phyloP scores from a whole-genome alignment of 92 coral and sea anemone species.

The Actinernus sp. region DNA sequence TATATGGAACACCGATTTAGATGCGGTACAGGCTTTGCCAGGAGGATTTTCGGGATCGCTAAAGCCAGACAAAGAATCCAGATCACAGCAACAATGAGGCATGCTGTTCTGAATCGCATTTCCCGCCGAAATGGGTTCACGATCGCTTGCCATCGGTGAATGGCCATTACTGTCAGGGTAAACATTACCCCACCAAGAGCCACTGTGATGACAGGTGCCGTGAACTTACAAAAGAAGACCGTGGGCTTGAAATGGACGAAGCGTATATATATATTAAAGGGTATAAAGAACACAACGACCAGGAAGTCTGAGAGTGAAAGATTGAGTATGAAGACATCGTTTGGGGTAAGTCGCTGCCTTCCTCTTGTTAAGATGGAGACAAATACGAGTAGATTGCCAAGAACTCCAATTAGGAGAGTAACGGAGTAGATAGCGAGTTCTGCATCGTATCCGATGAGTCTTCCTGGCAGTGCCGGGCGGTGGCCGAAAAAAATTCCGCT shows the following conservation, averaged over 20 bases:
- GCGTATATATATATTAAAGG: slow-evolving; percentile 41
- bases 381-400: slow-evolving; percentile 41
- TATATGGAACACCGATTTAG: slow-evolving; percentile 8
- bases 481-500: too few species aligned
- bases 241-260: slow-evolving; percentile 25
- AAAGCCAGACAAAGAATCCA: slow-evolving; percentile 35
- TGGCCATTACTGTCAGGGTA: slow-evolving; percentile 55
- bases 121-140: slow-evolving; percentile 47
- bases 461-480: too few species aligned
- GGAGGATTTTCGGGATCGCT: slow-evolving; percentile 28
- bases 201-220: slow-evolving; percentile 48
- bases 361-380: slow-evolving; percentile 3
- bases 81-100: neutral
- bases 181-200: slow-evolving; percentile 50
- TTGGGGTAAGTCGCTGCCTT: slow-evolving; percentile 18
- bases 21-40: slow-evolving; percentile 5
- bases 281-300: slow-evolving; percentile 28
- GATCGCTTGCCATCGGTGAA: slow-evolving; percentile 39
- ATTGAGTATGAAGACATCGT: slow-evolving; percentile 43
- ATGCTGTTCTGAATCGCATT: slow-evolving; percentile 11
- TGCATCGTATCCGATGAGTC: too few species aligned
- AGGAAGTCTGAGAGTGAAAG: slow-evolving; percentile 45
- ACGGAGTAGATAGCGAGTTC: slow-evolving; percentile 18
- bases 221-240: slow-evolving; percentile 39
- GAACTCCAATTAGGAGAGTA: slow-evolving; percentile 37